phyloP scores from a whole-genome alignment of 2,888 invertebrate species.

The Bibio marci region DNA sequence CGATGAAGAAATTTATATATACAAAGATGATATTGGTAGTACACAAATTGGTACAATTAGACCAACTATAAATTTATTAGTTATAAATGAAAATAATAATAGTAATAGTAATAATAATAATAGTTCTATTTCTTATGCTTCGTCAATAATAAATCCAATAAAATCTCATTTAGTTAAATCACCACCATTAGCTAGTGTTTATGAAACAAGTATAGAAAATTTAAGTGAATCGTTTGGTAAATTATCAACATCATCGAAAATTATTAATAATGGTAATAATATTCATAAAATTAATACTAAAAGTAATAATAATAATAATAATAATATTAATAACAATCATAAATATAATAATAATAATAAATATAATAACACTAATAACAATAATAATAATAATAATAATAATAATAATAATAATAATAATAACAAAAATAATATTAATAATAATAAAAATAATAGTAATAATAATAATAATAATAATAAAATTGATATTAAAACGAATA shows the following conservation, averaged over 20 bases:
- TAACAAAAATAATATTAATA: no score
- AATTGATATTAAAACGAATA: no score
- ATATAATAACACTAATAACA: constrained; percentile 1
- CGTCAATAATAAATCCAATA: neutral
- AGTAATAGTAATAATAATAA: neutral
- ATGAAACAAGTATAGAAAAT: constrained; percentile 32
- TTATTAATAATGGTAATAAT: constrained; percentile 4
- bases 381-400: constrained; percentile 5
- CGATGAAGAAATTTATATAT: neutral
- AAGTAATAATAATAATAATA: neutral
- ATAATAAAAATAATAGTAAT: no score
- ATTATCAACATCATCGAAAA: neutral
- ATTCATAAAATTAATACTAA: constrained; percentile 4
- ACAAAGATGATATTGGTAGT: neutral
- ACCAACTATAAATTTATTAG: no score
- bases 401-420: constrained; percentile 4
- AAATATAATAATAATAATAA: constrained; percentile 7
- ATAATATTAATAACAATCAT: neutral
- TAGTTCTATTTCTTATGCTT: no score
- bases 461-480: no score
- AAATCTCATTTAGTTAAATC: constrained; percentile 19
- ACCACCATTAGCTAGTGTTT: constrained; percentile 30
- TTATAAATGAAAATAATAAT: neutral
- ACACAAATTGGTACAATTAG: neutral
- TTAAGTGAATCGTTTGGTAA: constrained; percentile 15